Percentiles rank a stretch among this genome's conserved stretches.
Conservation (phyloP, 2,797 vertebrate genomes). For the Sorex maritimensis region DNA sequence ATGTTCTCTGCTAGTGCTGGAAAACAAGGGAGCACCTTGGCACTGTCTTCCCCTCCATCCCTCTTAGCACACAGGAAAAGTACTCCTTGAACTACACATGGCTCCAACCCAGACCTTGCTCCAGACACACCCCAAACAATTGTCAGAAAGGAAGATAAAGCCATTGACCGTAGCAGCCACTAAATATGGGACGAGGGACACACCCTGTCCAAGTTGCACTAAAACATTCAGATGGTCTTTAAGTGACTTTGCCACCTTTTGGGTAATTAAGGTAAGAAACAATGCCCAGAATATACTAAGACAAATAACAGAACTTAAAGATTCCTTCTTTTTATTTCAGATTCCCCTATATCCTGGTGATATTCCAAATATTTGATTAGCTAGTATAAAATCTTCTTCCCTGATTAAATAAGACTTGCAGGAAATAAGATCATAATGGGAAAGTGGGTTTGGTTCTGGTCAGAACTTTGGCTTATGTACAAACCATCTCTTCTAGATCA, state of each 20-base stretch:
- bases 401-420: slow-evolving; percentile 7
- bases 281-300: slow-evolving; percentile 26
- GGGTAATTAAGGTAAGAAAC: slow-evolving; percentile 62
- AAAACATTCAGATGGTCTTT: slow-evolving; percentile 59
- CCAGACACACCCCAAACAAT: slow-evolving; percentile 72
- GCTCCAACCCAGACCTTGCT: slow-evolving; percentile 65
- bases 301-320: slow-evolving; percentile 30
- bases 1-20: not conserved
- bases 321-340: slow-evolving; percentile 35
- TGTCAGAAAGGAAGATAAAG: slow-evolving; percentile 75
- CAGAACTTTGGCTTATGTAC: not conserved
- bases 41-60: not conserved
- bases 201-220: slow-evolving; percentile 39
- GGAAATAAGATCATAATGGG: not conserved
- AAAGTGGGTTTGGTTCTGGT: not conserved
- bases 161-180: slow-evolving; percentile 76
- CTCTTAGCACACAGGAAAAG: slow-evolving; percentile 40
- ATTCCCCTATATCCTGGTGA: not conserved
- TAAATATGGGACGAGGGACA: slow-evolving; percentile 11
- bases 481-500: slow-evolving; percentile 17
- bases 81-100: slow-evolving; percentile 35
- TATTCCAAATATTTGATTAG: not conserved
- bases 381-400: not conserved
- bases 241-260: slow-evolving; percentile 72
- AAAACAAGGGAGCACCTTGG: not conserved